These are phyloP conservation scores for Odontophorus gujanensis DNA, from an alignment of 2,113 vertebrate genomes.

Conservation along the genomic window DNA sequence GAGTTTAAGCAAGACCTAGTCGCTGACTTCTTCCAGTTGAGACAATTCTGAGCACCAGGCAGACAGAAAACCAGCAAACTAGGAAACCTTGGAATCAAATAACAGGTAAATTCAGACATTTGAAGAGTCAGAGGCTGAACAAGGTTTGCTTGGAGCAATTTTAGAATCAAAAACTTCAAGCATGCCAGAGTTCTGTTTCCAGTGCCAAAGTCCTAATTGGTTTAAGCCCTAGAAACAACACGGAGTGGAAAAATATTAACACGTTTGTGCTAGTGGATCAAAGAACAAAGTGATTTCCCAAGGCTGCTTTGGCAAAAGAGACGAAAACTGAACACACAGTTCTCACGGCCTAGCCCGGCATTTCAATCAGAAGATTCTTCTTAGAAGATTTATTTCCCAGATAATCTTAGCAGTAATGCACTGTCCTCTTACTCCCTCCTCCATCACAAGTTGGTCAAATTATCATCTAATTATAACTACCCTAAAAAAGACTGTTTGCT, in stretches of 20 bases:
- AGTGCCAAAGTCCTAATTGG: conserved; percentile 55
- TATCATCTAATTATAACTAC: background rate
- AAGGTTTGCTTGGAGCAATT: background rate
- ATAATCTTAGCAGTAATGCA: background rate
- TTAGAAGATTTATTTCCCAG: background rate
- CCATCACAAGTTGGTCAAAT: background rate
- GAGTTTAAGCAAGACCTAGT: background rate
- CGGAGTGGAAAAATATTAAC: conserved; percentile 57
- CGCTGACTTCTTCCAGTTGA: background rate
- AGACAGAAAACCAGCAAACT: background rate
- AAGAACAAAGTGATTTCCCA: conserved; percentile 31
- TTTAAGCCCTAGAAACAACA: conserved; percentile 49
- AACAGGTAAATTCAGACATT: background rate
- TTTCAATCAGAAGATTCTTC: background rate
- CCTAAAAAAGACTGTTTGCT: conserved; percentile 16
- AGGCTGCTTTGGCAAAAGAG: background rate
- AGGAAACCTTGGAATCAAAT: background rate
- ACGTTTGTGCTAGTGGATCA: background rate
- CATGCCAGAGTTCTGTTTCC: background rate
- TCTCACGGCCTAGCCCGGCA: background rate
- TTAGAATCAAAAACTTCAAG: conserved; percentile 10
- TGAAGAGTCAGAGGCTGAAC: background rate
- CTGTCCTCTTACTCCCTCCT: background rate
- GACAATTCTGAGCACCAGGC: background rate
- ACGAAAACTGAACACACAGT: background rate